A percentile compares a stretch with the other conserved stretches of the same genome.
Conservation (phyloP, 2,888 invertebrate genomes). For the Dromius quadrimaculatus region DNA sequence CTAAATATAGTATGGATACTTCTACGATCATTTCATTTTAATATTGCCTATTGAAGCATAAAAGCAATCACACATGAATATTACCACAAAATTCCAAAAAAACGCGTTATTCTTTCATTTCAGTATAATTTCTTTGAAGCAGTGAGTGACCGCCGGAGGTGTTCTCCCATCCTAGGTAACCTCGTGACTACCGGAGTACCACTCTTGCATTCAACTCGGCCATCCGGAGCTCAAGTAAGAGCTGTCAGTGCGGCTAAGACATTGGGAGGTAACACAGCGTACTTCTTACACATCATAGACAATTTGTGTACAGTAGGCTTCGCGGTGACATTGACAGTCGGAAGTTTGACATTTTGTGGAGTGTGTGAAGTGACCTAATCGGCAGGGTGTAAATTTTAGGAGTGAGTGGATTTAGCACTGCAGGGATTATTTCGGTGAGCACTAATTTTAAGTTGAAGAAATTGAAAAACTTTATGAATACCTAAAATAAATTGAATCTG, state of each 20-base stretch:
- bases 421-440: background rate
- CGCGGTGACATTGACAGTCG: background rate
- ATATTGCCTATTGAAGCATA: no score
- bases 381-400: background rate
- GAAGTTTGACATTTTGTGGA: background rate
- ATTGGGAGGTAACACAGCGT: conserved; percentile 3
- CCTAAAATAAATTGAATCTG: no score
- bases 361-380: background rate
- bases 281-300: no score
- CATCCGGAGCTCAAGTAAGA: conserved; percentile 16
- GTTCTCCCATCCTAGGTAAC: conserved; percentile 6
- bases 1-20: no score
- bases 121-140: no score
- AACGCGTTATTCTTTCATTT: no score
- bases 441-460: no score
- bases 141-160: no score
- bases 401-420: background rate
- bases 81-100: no score
- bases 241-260: conserved; percentile 27
- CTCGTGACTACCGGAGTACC: background rate
- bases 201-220: conserved; percentile 1
- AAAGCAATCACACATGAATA: no score
- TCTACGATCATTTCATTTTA: no score
- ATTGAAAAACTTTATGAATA: no score
- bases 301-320: background rate